phyloP scores from a whole-genome alignment of 2,888 invertebrate genomes.

The Cephus pygmeus region DNA sequence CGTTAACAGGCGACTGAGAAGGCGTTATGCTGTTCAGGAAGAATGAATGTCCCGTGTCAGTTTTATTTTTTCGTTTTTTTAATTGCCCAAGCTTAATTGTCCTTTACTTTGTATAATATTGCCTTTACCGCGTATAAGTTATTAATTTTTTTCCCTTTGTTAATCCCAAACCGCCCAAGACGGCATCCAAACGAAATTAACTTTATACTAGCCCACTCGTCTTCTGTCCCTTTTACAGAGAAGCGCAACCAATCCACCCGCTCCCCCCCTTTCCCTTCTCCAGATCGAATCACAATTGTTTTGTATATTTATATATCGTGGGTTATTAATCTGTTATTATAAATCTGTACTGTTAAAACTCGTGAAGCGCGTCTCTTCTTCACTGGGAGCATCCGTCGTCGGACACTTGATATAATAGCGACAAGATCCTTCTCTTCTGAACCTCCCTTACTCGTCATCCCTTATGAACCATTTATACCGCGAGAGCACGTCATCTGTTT shows the following conservation, averaged over 20 bases:
- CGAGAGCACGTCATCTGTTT: background rate
- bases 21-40: background rate
- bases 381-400: background rate
- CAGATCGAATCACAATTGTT: conserved; percentile 28
- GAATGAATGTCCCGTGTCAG: background rate
- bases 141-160: background rate
- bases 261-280: too few species aligned
- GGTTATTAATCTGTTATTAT: conserved; percentile 26
- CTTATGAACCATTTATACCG: background rate
- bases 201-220: background rate
- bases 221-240: background rate
- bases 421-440: background rate
- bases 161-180: background rate
- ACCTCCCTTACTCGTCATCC: background rate
- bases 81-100: background rate
- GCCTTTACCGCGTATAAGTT: background rate
- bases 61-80: background rate
- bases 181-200: background rate
- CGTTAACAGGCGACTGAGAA: background rate
- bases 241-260: background rate
- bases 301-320: conserved; percentile 38
- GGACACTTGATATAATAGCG: background rate
- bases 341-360: background rate
- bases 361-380: background rate
- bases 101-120: background rate